Evolutionary conservation across 2,113 vertebrate genomes (phyloP), one percentile per base, ranked within the genome.

Genomic region (Clarias macrocephalus): DNA sequence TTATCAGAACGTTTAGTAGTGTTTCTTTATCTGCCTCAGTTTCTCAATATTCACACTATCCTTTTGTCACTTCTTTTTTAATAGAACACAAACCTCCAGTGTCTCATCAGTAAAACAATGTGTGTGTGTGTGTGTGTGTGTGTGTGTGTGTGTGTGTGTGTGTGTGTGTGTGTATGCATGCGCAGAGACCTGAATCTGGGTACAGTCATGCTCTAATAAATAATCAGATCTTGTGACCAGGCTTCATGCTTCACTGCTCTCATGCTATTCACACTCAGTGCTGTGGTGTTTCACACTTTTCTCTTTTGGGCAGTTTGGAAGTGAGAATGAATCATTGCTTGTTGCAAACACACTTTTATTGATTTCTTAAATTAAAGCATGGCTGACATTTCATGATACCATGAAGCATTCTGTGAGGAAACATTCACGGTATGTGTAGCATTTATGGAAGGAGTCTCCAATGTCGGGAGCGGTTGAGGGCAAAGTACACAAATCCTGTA

Each of bases 121-220:
- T 23, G 62, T 68, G 63, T 66, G 3, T 66, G 72, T 75, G 37
- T 75, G 37, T 75, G 37, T 33, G 33, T 33, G 33, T 33, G 30
- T 72, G 70, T 72, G 70, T 72, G 33, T 72, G 25, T 68, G 37
- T 25, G 72, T 73, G 72, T 73, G 70, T 76, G 73, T 76, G 73
- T 76, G 72, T 76, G 72, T 75, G 37, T 75, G 37, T 75, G 37
- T 76, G 42, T 76, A 19, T 76, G 73, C 16, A n/a, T 28, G 52
- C 0, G 1, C 15, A 54, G 48, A 77, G 48, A 80, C 28, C 79
- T 80, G 28, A 37, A 10, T 21, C 57, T 89, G 66, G 84, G 88
- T 70, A 90, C 87, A 88, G 84, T 91, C 87, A 92, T 89, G 89
- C 90, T 91, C 90, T 89, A 92, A 91, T 92, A 90, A 92, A 81